Base-by-base conservation (phyloP, 2,888 invertebrate species). In the Volucella zonaria region DNA sequence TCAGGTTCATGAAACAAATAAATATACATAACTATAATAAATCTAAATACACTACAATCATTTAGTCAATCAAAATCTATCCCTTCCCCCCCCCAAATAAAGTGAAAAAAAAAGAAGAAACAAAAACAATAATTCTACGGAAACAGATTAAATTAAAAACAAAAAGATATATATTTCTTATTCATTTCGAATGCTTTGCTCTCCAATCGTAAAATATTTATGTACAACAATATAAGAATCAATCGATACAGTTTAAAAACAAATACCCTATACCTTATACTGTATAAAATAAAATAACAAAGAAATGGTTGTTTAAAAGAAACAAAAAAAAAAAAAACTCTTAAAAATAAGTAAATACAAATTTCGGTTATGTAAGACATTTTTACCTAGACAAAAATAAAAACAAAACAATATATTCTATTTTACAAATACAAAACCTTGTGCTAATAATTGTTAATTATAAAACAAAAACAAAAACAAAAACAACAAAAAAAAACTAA, bases 371-470 rank as follows among this genome's bases (percentile, higher is more conserved):
- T 80, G 51, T 76, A 82, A 66, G 62, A 78, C 71, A 81, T 82
- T 81, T 82, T 78, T 86, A 85, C 70, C 70, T 73, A 86, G 82
- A 88, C 66, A 83, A 85, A 85, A 87, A 80, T 79, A 87, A 45
- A 79, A 79, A 77, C 66, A 71, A 68, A 64, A 61, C 58, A 81
- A 62, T 82, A 86, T 85, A 86, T 76, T 75, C 62, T 74, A 86
- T 43, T 43, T 58, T 59, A 59, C 70, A 70, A 70, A 75, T 45
- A 66, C 67, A 77, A 68, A 31, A 70, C 79, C 43, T 49, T 77
- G 82, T 82, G 77, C 82, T 82, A 73, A 76, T 82, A 78, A 61
- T 18, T 77, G 67, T 61, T 79, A 80, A 75, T 56, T 82, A 82
- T 71, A 75, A 67, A 59, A 64, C 68, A 64, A 76, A 67, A 70